Evolutionary conservation across 2,888 invertebrate species (phyloP).

Genomic region (Conchocele bisecta): DNA sequence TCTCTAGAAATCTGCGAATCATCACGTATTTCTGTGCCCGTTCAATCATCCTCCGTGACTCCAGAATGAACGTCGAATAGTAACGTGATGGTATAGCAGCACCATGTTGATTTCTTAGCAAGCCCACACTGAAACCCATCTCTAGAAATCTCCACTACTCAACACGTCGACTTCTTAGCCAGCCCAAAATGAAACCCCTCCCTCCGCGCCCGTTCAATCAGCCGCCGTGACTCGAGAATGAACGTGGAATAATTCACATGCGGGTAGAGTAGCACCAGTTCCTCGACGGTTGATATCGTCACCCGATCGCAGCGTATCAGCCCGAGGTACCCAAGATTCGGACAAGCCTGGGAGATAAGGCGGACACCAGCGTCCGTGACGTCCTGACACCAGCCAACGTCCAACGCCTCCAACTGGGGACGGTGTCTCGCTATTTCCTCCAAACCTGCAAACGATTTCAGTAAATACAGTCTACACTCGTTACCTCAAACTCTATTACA

Average conservation of each 20-base stretch:
- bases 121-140: no score
- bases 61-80: conserved; percentile 75
- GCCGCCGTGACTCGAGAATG: conserved; percentile 69
- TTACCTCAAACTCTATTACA: no score
- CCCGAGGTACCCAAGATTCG: conserved; percentile 69
- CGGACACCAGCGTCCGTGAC: conserved; percentile 71
- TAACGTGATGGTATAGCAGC: conserved; percentile 65
- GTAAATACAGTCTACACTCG: no score
- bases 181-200: conserved; percentile 57
- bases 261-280: conserved; percentile 66
- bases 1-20: no score
- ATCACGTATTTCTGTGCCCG: no score
- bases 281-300: conserved; percentile 65
- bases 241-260: conserved; percentile 74
- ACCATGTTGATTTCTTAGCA: no score
- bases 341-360: conserved; percentile 64
- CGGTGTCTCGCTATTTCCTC: conserved; percentile 60
- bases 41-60: conserved; percentile 68
- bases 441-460: no score
- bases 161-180: neutral
- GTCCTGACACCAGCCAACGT: conserved; percentile 75
- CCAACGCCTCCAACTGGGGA: conserved; percentile 67
- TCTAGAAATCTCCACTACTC: no score
- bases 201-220: conserved; percentile 62
- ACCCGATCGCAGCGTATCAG: conserved; percentile 76